A percentile compares a stretch with the other conserved stretches of the same genome.
phyloP scores from a whole-genome alignment of 1,140 invertebrate genomes.

The Nasonia longicornis region DNA sequence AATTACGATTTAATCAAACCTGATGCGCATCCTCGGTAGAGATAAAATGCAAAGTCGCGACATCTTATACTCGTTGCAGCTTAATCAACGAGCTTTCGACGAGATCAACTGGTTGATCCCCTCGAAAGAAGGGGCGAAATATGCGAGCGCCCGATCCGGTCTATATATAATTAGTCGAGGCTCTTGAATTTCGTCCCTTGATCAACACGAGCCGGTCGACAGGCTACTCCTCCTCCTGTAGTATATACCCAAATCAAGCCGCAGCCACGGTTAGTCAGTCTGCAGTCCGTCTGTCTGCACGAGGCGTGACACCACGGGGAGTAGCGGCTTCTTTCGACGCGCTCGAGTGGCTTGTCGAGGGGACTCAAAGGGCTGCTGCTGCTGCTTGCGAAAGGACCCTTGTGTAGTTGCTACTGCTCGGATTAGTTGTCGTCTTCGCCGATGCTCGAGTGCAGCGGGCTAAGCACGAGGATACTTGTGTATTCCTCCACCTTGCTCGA shows the following conservation, averaged over 20 bases:
- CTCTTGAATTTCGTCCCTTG: constrained; percentile 31
- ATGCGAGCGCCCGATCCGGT: neutral
- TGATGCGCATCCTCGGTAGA: too few species aligned
- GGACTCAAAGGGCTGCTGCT: neutral
- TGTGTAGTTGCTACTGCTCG: neutral
- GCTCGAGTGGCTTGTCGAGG: constrained; percentile 12
- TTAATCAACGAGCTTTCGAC: too few species aligned
- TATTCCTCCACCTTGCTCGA: neutral
- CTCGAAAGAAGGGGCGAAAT: neutral
- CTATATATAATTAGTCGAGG: neutral
- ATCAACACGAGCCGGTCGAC: neutral
- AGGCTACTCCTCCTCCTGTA: neutral
- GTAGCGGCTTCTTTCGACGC: neutral
- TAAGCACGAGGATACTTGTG: neutral
- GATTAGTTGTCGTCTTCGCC: neutral
- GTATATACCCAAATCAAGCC: neutral
- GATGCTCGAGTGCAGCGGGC: neutral
- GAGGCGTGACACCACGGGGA: neutral
- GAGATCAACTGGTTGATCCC: too few species aligned
- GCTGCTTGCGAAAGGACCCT: neutral
- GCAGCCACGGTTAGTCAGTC: neutral
- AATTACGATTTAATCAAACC: too few species aligned
- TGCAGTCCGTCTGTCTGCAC: neutral
- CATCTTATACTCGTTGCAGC: too few species aligned
- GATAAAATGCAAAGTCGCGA: too few species aligned